Evolutionary conservation across 2,113 vertebrate species (phyloP), one percentile per base, ranked within the genome.

Genomic region (Scomber colias): DNA sequence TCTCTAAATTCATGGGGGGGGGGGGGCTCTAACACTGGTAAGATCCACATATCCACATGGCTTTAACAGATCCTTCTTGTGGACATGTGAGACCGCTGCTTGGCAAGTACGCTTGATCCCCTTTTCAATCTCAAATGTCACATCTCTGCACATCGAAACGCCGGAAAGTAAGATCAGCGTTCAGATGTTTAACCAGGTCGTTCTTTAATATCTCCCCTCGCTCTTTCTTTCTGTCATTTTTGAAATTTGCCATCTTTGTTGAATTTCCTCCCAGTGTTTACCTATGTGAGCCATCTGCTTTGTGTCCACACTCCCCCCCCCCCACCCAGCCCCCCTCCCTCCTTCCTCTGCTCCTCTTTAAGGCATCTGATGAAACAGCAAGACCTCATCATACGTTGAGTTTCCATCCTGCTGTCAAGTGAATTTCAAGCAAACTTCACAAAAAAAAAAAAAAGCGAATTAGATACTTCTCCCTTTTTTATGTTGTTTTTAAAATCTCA

Each of bases 251-350:
- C 48, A 66, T 53, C 49, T 72, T 24, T 0, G 8, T n/a, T 61
- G 21, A 61, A 16, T 17, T 16, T 61, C 31, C 74, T 50, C 15
- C 35, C 15, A 16, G n/a, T 63, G 76, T 88, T 88, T 77, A 68
- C 69, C 59, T 74, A 67, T 80, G 50, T 45, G 61, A 21, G 45
- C 55, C 80, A 80, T 88, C 82, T 88, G 82, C 75, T 82, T 75
- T 72, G 54, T 59, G 24, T 79, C 57, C 2, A 4, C 1, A n/a
- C n/a, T n/a, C n/a, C 50, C 13, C 24, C 24, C 24, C 24, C 24
- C 24, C 24, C 0, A 0, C 24, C 24, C 24, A 2, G 2, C 24
- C 2, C 24, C 24, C 3, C 24, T 27, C 24, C 24, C 3, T 27
- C 21, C 21, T 21, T 21, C 21, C 21, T 21, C 21, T 21, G 21